phyloP scores from a whole-genome alignment of 2,113 vertebrate genomes.

The Corythoichthys haematopterus region DNA sequence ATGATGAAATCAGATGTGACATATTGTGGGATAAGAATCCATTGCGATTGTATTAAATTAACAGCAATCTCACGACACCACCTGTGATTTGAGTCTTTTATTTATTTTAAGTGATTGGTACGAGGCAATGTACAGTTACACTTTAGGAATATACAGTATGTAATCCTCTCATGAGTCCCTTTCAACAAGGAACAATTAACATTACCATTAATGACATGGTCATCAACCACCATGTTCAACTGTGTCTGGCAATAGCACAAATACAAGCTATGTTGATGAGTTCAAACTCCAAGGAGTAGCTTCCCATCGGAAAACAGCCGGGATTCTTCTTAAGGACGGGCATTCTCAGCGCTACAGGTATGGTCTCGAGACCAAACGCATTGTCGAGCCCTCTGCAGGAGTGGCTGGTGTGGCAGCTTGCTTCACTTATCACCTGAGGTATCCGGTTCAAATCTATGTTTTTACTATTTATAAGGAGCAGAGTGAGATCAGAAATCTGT shows the following conservation, averaged over 20 bases:
- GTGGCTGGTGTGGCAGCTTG: conserved; percentile 67
- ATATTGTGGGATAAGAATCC: too few relatives aligned
- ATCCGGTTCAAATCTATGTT: conserved; percentile 68
- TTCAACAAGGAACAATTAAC: background rate
- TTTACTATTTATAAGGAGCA: conserved; percentile 45
- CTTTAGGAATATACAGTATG: conserved; percentile 5
- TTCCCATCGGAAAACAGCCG: conserved; percentile 51
- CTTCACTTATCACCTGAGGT: conserved; percentile 71
- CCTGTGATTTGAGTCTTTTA: background rate
- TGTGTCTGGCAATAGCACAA: conserved; percentile 67
- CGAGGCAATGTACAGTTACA: background rate
- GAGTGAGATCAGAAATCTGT: background rate
- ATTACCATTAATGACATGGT: background rate
- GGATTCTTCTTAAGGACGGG: conserved; percentile 70
- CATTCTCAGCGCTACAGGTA: conserved; percentile 69
- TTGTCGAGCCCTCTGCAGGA: conserved; percentile 56
- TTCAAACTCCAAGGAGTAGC: conserved; percentile 70
- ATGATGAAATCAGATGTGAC: too few relatives aligned
- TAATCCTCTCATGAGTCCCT: background rate
- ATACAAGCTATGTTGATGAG: conserved; percentile 71
- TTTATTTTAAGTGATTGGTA: background rate
- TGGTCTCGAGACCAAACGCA: conserved; percentile 60
- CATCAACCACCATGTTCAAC: conserved; percentile 26
- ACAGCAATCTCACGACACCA: too few relatives aligned
- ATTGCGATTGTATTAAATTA: too few relatives aligned